Evolutionary conservation across 2,113 vertebrate species (phyloP).

Genomic region (Chamaetylas fuelleborni): DNA sequence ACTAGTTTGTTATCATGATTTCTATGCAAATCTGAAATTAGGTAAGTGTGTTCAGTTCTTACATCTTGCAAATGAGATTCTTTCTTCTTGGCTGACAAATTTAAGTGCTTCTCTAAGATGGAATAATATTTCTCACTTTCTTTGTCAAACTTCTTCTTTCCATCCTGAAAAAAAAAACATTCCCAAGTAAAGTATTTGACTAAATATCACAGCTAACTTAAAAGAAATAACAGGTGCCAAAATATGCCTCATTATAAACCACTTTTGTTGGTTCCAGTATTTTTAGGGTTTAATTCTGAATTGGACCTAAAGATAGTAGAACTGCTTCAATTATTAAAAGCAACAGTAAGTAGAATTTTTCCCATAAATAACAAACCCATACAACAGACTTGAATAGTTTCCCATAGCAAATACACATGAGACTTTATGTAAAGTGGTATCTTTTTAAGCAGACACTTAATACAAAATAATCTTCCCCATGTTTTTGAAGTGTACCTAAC

Average conservation of each 20-base stretch:
- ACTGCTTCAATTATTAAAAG: neutral
- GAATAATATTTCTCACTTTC: slow-evolving; percentile 96
- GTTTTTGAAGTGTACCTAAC: neutral
- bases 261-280: neutral
- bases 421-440: neutral
- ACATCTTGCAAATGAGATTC: slow-evolving; percentile 94
- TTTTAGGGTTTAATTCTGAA: neutral
- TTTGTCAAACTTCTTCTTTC: slow-evolving; percentile 96
- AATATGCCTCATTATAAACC: neutral
- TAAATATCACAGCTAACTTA: neutral
- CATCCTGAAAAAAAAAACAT: slow-evolving; percentile 80
- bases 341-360: neutral
- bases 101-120: slow-evolving; percentile 92
- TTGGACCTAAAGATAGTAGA: neutral
- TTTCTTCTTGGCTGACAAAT: slow-evolving; percentile 93
- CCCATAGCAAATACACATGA: neutral
- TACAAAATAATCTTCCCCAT: neutral
- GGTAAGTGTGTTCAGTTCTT: slow-evolving; percentile 30
- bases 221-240: neutral
- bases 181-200: neutral
- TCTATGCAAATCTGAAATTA: neutral
- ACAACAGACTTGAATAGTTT: neutral
- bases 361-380: neutral
- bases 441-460: neutral
- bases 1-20: neutral